Conservation (phyloP, 2,797 vertebrate genomes). For the Anguilla marmorata region DNA sequence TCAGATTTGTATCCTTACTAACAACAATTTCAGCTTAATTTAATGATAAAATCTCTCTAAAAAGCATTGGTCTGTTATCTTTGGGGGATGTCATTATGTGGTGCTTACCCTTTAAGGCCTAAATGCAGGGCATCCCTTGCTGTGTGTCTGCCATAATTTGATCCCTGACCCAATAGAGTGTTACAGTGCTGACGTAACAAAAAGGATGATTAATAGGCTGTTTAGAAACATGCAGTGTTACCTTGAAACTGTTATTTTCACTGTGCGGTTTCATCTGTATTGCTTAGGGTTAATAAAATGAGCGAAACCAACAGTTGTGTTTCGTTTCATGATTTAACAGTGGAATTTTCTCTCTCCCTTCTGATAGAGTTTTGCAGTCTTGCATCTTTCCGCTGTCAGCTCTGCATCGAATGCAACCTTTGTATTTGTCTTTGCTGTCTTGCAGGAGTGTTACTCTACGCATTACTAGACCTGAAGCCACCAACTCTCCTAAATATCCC, state of each 20-base stretch:
- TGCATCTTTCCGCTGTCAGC: background rate
- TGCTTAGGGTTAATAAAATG: background rate
- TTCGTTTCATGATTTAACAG: background rate
- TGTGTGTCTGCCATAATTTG: no score
- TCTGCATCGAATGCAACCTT: constrained; percentile 56
- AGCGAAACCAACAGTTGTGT: background rate
- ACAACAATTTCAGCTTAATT: no score
- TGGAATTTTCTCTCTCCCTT: background rate
- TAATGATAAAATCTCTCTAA: no score
- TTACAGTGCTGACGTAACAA: no score
- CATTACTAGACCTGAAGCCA: constrained; percentile 82
- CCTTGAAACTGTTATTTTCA: background rate
- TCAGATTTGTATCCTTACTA: no score
- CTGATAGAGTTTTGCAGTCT: background rate
- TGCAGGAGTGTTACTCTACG: constrained; percentile 91
- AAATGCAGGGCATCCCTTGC: no score
- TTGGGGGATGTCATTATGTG: no score
- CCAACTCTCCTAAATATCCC: constrained; percentile 78
- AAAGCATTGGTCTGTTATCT: no score
- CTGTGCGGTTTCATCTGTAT: background rate
- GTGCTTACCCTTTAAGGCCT: no score
- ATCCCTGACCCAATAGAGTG: no score
- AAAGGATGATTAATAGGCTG: background rate
- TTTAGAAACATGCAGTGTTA: background rate
- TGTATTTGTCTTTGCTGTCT: constrained; percentile 94